Evolutionary conservation across 2,888 invertebrate genomes (phyloP), one percentile per base, ranked within the genome.

Genomic region (Enoplolaimus lenunculus): DNA sequence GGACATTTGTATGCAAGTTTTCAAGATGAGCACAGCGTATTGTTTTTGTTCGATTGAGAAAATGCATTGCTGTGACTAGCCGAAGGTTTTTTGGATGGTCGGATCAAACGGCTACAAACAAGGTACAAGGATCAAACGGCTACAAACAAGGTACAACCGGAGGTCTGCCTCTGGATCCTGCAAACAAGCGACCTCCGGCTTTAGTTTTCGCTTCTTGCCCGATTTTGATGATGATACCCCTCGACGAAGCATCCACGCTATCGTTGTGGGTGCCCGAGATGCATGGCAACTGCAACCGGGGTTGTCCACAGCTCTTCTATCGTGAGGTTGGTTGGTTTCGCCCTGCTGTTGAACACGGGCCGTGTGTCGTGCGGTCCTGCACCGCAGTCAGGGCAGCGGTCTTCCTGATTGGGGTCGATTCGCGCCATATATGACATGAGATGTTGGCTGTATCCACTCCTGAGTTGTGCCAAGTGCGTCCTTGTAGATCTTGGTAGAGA

Each of bases 281-380:
- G 62, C 62, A 7, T 31, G 62, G n/a, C 62, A 3, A 62, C n/a
- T 7, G 62, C 62, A n/a, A 45, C 45, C 21, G 62, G 62, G 62
- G 7, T 62, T n/a, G 62, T 62, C 28, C 62, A 31, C 21, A 45
- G 21, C 7, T 7, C 7, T 45, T 13, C 7, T 45, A 45, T 13
- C 7, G 7, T 29, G 7, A 62, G 7, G 31, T 62, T 62, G 7
- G 62, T 62, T 7, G 62, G 62, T 62, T 62, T 62, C 28, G 62
- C 62, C 7, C 16, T 29, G 31, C 62, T 16, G 28, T 31, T 62
- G 62, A 62, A 62, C 16, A 62, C 62, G 31, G 7, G 62, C 13
- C 13, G 29, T 13, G n/a, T 62, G 7, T 13, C 31, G 7, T 62
- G 62, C 7, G 62, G 62, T 29, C 62, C 62, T 7, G 7, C 28